phyloP scores from a whole-genome alignment of 2,113 vertebrate species.

The Oreotrochilus melanogaster region DNA sequence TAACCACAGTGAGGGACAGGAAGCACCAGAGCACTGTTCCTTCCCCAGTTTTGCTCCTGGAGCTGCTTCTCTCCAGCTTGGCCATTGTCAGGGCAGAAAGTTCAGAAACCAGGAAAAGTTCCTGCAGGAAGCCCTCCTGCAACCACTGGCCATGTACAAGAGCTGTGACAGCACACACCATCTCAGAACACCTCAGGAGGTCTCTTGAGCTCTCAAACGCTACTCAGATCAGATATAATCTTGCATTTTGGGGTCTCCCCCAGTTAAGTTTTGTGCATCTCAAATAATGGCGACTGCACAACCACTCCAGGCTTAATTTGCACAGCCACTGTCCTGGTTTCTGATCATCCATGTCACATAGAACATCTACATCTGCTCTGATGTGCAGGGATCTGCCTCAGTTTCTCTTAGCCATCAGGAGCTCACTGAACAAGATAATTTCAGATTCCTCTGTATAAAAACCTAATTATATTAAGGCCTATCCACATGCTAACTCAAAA shows the following conservation, averaged over 20 bases:
- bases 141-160: accelerated
- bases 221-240: neutral
- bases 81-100: neutral
- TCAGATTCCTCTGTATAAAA: neutral
- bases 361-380: accelerated
- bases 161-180: neutral
- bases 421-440: neutral
- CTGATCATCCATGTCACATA: accelerated
- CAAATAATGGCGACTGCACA: neutral
- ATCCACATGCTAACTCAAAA: neutral
- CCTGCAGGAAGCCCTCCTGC: neutral
- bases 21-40: neutral
- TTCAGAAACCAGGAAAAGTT: neutral
- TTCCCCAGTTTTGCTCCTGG: neutral
- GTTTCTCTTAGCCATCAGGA: neutral
- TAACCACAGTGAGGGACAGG: neutral
- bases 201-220: neutral
- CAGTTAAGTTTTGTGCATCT: neutral
- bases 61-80: neutral
- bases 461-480: neutral
- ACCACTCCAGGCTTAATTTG: neutral
- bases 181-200: neutral
- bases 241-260: neutral
- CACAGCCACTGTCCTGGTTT: too few species aligned
- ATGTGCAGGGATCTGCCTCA: accelerated